Conservation (phyloP, 2,797 vertebrate species). For the Acrossocheilus fasciatus region DNA sequence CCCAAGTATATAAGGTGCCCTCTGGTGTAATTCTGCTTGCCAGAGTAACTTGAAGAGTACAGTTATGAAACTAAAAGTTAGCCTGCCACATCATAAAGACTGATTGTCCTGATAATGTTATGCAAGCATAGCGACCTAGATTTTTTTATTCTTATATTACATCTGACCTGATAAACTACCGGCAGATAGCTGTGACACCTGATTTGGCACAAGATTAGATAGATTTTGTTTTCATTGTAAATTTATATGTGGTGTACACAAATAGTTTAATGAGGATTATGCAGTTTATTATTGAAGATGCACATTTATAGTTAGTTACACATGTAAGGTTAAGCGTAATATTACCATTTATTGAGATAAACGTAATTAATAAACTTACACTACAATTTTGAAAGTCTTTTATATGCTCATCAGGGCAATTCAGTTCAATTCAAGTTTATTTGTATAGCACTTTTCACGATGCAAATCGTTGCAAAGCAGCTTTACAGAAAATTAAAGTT, state of each 20-base stretch:
- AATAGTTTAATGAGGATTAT: background rate
- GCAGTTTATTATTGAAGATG: background rate
- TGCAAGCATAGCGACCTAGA: background rate
- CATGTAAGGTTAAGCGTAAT: background rate
- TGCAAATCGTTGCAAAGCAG: too few relatives aligned
- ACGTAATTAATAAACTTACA: background rate
- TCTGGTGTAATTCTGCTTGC: background rate
- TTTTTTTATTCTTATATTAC: constrained; percentile 8
- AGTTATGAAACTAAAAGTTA: background rate
- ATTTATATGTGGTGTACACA: background rate
- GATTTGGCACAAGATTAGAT: background rate
- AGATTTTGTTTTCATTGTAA: background rate
- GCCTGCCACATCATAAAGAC: background rate
- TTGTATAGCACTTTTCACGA: too few relatives aligned
- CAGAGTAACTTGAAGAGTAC: background rate
- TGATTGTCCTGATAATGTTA: background rate
- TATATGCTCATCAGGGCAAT: background rate
- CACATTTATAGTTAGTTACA: background rate
- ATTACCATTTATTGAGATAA: background rate
- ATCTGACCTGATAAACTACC: background rate
- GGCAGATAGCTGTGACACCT: background rate
- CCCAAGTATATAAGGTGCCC: background rate
- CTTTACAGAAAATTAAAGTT: too few relatives aligned
- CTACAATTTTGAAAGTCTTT: background rate
- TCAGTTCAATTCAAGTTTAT: too few relatives aligned